A percentile compares a stretch with the other conserved stretches of the same genome.
phyloP scores from a whole-genome alignment of 2,888 invertebrate genomes.

The Mamestra brassicae region DNA sequence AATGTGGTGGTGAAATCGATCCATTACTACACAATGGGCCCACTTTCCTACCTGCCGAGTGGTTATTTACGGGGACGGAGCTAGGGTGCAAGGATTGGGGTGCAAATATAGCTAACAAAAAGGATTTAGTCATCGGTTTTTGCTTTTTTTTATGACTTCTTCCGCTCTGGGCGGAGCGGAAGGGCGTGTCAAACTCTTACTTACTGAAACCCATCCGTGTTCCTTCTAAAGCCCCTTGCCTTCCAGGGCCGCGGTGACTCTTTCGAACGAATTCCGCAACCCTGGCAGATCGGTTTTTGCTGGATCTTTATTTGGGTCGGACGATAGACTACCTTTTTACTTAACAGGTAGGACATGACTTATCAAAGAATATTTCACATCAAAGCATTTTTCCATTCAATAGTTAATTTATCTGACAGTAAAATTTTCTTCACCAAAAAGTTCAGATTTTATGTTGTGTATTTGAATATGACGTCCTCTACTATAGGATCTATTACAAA shows the following conservation, averaged over 20 bases:
- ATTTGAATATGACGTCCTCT: no score
- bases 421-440: neutral
- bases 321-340: no score
- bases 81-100: neutral
- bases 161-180: no score
- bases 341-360: no score
- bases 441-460: neutral
- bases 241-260: no score
- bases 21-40: constrained; percentile 55
- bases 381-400: neutral
- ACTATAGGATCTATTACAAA: no score
- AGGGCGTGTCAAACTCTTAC: no score
- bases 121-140: neutral
- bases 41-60: constrained; percentile 17
- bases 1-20: constrained; percentile 40
- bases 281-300: neutral
- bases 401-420: neutral
- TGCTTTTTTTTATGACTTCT: no score
- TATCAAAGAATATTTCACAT: neutral
- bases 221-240: no score
- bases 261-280: no score
- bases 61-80: constrained; percentile 14
- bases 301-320: neutral
- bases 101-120: neutral
- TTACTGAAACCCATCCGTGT: no score